Percentiles rank a stretch among this genome's conserved stretches.
phyloP scores from a whole-genome alignment of 2,113 vertebrate species.

The Proterorhinus semilunaris region DNA sequence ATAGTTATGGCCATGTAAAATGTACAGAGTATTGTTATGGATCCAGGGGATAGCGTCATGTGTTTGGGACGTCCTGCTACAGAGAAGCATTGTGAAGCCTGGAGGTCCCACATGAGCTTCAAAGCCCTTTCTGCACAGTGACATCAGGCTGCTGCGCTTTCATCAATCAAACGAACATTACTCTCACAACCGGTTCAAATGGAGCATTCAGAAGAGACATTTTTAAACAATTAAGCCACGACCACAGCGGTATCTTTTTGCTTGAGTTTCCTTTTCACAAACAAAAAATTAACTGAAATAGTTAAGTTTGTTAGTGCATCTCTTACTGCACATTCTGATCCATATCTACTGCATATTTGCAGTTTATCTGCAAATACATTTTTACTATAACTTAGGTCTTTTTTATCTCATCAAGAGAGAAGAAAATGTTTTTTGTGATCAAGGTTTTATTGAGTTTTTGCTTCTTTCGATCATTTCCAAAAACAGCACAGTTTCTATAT shows the following conservation, averaged over 20 bases:
- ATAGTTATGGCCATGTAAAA: conserved; percentile 10
- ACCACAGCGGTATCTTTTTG: not conserved
- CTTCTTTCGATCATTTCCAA: too few species aligned
- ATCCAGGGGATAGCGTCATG: conserved; percentile 59
- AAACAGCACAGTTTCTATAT: too few species aligned
- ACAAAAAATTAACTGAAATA: not conserved
- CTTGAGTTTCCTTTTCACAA: not conserved
- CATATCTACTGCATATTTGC: too few species aligned
- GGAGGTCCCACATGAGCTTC: conserved; percentile 73
- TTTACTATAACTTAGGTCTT: too few species aligned
- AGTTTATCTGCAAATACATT: too few species aligned
- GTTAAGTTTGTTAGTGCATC: too few species aligned
- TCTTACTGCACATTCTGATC: too few species aligned
- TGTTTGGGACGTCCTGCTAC: conserved; percentile 45
- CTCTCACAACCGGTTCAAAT: not conserved
- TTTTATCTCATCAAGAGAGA: too few species aligned
- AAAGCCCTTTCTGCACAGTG: conserved; percentile 73
- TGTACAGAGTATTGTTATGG: conserved; percentile 44
- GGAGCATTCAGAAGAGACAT: not conserved
- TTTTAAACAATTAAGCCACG: not conserved
- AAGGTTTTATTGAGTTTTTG: too few species aligned
- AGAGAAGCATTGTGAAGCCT: conserved; percentile 69
- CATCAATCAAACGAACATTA: conserved; percentile 21
- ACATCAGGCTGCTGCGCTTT: conserved; percentile 63
- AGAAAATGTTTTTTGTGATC: too few species aligned